A percentile compares a stretch with the other conserved stretches of the same genome.
These are phyloP conservation scores for Osmoderma eremita DNA, from an alignment of 2,888 invertebrate genomes.

Conservation along the genomic window DNA sequence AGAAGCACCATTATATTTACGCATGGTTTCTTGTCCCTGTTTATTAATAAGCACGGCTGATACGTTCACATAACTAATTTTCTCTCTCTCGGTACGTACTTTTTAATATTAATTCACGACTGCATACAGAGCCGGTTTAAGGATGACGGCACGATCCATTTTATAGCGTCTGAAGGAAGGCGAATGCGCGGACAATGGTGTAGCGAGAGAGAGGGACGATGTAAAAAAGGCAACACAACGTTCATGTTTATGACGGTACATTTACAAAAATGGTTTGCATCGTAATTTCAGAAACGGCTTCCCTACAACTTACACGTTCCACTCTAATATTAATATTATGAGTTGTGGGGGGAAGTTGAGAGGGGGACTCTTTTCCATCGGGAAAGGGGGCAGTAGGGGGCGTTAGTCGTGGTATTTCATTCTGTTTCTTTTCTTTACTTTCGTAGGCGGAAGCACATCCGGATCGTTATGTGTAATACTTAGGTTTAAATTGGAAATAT, in stretches of 20 bases:
- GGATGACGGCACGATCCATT: constrained; percentile 8
- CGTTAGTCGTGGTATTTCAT: no score
- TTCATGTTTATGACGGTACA: constrained; percentile 20
- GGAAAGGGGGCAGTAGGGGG: no score
- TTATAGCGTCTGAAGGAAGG: constrained; percentile 1
- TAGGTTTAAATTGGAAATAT: no score
- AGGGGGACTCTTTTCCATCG: no score
- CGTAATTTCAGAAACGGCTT: constrained; percentile 21
- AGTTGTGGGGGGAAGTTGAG: background rate
- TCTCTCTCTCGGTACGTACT: constrained; percentile 10
- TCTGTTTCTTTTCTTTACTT: no score
- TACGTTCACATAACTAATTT: constrained; percentile 18
- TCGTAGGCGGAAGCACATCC: no score
- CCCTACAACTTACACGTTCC: constrained; percentile 20
- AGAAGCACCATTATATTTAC: background rate
- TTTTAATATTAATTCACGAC: constrained; percentile 25
- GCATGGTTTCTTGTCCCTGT: background rate
- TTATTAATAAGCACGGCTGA: constrained; percentile 27
- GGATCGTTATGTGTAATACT: no score
- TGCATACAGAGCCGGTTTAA: constrained; percentile 23
- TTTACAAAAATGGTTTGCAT: constrained; percentile 27
- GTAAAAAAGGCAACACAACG: constrained; percentile 17
- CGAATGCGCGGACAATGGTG: background rate
- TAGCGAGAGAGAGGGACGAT: background rate
- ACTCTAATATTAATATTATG: constrained; percentile 24